Evolutionary conservation across 2,113 vertebrate genomes (phyloP).

Genomic region (Microtus montanus): DNA sequence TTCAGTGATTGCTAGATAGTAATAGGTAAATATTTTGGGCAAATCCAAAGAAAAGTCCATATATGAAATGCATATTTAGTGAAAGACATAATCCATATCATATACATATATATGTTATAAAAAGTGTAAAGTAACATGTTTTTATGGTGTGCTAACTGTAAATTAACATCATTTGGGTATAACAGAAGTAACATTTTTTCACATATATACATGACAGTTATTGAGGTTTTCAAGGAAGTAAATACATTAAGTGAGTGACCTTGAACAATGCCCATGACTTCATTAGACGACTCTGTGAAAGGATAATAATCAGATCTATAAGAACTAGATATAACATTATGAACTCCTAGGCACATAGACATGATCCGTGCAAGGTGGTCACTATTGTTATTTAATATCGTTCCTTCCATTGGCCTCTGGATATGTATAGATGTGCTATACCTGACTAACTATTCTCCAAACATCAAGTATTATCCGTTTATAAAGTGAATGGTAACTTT

Average conservation of each 20-base stretch:
- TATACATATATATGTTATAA: not conserved
- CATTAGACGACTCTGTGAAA: not conserved
- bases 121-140: not conserved
- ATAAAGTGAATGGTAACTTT: not conserved
- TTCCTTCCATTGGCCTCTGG: not conserved
- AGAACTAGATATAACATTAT: not conserved
- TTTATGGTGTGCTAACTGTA: constrained; percentile 20
- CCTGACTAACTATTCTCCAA: not conserved
- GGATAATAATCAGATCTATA: not conserved
- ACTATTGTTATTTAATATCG: not conserved
- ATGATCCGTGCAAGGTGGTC: not conserved
- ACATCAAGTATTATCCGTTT: not conserved
- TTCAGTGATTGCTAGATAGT: not conserved
- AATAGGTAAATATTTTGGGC: constrained; percentile 23
- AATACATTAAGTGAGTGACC: not conserved
- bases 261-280: not conserved
- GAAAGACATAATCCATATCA: not conserved
- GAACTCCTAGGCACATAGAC: not conserved
- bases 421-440: not conserved
- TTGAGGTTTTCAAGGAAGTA: not conserved
- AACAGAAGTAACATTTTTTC: not conserved
- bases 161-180: not conserved
- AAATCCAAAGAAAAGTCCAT: not conserved
- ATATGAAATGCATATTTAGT: not conserved
- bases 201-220: not conserved